A percentile compares a stretch with the other conserved stretches of the same genome.
These are phyloP conservation scores for Halichondria panicea DNA, from an alignment of 37 sponge, comb jelly and placozoan species.

Conservation along the genomic window DNA sequence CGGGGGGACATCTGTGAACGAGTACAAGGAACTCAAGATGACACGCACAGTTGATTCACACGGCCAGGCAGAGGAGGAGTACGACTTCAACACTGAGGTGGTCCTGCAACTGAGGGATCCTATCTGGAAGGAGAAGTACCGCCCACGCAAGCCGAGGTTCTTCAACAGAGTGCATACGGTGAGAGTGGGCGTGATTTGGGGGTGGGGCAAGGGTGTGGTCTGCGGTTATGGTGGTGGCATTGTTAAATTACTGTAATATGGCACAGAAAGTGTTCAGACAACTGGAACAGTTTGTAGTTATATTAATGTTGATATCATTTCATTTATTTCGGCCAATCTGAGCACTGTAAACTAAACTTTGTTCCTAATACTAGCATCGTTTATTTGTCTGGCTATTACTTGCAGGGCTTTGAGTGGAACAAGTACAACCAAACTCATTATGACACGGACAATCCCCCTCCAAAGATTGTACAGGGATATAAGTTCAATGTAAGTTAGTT, in stretches of 20 bases:
- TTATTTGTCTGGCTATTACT: too few species aligned
- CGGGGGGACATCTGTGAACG: slow-evolving; percentile 48
- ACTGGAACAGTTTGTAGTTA: too few species aligned
- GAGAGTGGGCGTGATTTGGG: slow-evolving; percentile 1
- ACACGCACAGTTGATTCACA: slow-evolving; percentile 49
- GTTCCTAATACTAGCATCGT: too few species aligned
- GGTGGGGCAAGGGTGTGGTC: neutral
- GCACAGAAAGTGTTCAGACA: too few species aligned
- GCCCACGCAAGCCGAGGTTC: slow-evolving; percentile 96
- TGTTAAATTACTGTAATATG: too few species aligned
- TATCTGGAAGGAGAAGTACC: slow-evolving; percentile 94
- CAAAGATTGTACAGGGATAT: slow-evolving; percentile 99
- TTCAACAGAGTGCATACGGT: slow-evolving; percentile 99
- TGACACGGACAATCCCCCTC: slow-evolving; percentile 98
- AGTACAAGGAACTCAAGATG: slow-evolving; percentile 37
- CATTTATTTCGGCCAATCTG: too few species aligned
- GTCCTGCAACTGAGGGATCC: slow-evolving; percentile 59
- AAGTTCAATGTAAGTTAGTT: slow-evolving; percentile 91
- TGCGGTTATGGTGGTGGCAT: neutral
- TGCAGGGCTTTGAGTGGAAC: slow-evolving; percentile 99
- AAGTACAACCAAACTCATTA: slow-evolving; percentile 99
- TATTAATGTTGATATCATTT: too few species aligned
- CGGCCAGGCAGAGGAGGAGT: slow-evolving; percentile 80
- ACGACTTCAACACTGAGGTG: slow-evolving; percentile 87
- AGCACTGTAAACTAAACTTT: too few species aligned